Base-by-base conservation (phyloP, 2,113 vertebrate species). In the Halichoerus grypus region DNA sequence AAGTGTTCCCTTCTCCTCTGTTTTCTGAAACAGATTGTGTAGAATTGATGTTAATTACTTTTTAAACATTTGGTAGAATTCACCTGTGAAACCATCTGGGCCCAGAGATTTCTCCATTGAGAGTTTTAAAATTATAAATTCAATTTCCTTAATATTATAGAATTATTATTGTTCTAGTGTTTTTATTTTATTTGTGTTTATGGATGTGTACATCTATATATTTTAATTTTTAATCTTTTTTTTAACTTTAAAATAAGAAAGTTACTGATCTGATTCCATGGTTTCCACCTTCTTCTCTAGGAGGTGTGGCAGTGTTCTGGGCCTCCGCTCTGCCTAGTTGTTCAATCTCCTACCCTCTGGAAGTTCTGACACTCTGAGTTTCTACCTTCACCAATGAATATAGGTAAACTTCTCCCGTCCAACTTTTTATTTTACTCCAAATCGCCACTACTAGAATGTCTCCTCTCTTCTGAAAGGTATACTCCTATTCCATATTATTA, bases 51-150 rank as follows among this genome's bases (percentile, higher is more conserved):
- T 67, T 76, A 82, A 88, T 67, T 51, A 39, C 49, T 93, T 51
- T 88, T 65, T 51, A 76, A 88, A 33, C 9, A 31, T 42, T 51
- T 76, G 16, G 28, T 88, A 63, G 11, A 74, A 72, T 74, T 81
- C 7, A 81, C 18, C 22, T 57, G 31, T 55, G 18, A 39, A 88
- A 33, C 4, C 26, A 76, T 51, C 49, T 57, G 39, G 31, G 9
- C 85, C 36, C 55, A 33, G 31, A 93, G 22, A 65, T 74, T 65
- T 57, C 77, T 67, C 49, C 36, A 49, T 57, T 81, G n/a, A 31
- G 15, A 96, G 24, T 92, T 87, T 81, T 55, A 21, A 19, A 88
- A 57, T 88, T 65, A 88, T 19, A 49, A 67, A 88, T 36, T 92
- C 42, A 63, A n/a, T 86, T 86, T 79, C 42, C 67, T 82, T 88